Conservation (phyloP, 2,888 invertebrate species). For the Trissonchulus sp. region DNA sequence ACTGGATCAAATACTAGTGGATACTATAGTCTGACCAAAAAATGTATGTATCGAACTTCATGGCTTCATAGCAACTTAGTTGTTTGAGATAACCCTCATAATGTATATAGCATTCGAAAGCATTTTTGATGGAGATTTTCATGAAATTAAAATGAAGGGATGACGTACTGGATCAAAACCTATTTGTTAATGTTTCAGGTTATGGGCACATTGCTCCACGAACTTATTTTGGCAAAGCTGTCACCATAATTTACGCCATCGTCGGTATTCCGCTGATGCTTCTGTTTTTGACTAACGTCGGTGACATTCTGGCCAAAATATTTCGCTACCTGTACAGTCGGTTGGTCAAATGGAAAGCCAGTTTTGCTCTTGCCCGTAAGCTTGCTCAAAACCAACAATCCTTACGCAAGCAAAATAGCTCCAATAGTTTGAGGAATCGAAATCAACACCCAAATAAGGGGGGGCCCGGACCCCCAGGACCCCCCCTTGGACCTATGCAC, state of each 20-base stretch:
- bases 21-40: too few relatives aligned
- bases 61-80: too few relatives aligned
- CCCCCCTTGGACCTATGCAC: too few relatives aligned
- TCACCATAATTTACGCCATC: constrained; percentile 28
- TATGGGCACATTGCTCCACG: constrained; percentile 27
- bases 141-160: too few relatives aligned
- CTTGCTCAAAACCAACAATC: constrained; percentile 11
- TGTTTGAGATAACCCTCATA: too few relatives aligned
- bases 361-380: background rate
- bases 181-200: constrained; percentile 27
- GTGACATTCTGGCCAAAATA: constrained; percentile 68
- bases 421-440: too few relatives aligned
- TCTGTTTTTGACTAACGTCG: constrained; percentile 79
- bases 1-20: too few relatives aligned
- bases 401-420: background rate
- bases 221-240: constrained; percentile 24
- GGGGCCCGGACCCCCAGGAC: constrained; percentile 3
- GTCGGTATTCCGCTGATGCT: constrained; percentile 60
- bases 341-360: background rate
- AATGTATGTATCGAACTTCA: too few relatives aligned
- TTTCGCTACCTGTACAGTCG: constrained; percentile 60
- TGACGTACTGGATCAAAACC: too few relatives aligned
- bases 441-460: background rate
- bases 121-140: too few relatives aligned
- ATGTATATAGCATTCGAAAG: too few relatives aligned